Evolutionary conservation across 1,140 invertebrate species (phyloP).

Genomic region (Atta texana): DNA sequence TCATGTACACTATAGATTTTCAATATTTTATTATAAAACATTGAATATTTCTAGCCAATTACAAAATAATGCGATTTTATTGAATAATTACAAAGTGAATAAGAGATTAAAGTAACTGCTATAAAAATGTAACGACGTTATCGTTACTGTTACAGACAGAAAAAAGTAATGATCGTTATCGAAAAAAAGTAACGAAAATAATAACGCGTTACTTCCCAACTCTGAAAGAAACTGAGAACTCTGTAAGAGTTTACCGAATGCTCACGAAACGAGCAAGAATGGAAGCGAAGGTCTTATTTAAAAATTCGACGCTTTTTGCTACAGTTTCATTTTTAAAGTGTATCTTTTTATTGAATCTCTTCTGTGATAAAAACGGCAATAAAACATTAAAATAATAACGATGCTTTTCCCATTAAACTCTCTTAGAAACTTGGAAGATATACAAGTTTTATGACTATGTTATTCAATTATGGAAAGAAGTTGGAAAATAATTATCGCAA

Average conservation of each 20-base stretch:
- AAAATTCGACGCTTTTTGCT: background rate
- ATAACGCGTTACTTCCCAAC: too few relatives aligned
- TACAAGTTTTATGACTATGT: background rate
- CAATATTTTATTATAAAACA: too few relatives aligned
- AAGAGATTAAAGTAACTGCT: too few relatives aligned
- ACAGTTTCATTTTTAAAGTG: background rate
- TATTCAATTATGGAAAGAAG: background rate
- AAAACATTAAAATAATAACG: conserved; percentile 1
- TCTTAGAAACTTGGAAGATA: background rate
- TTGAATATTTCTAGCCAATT: too few relatives aligned
- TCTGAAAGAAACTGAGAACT: background rate
- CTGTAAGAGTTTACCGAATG: background rate
- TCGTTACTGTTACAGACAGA: too few relatives aligned
- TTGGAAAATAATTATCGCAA: background rate
- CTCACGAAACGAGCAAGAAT: background rate
- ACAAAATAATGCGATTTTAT: too few relatives aligned
- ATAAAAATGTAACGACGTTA: too few relatives aligned
- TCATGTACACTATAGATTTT: too few relatives aligned
- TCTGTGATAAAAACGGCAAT: background rate
- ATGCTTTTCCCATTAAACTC: background rate
- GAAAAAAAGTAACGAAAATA: too few relatives aligned
- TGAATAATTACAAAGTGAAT: too few relatives aligned
- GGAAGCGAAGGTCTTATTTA: too few relatives aligned
- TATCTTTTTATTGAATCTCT: background rate
- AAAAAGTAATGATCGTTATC: too few relatives aligned